Base-by-base conservation (phyloP, 2,888 invertebrate species). In the Eilema depressum region DNA sequence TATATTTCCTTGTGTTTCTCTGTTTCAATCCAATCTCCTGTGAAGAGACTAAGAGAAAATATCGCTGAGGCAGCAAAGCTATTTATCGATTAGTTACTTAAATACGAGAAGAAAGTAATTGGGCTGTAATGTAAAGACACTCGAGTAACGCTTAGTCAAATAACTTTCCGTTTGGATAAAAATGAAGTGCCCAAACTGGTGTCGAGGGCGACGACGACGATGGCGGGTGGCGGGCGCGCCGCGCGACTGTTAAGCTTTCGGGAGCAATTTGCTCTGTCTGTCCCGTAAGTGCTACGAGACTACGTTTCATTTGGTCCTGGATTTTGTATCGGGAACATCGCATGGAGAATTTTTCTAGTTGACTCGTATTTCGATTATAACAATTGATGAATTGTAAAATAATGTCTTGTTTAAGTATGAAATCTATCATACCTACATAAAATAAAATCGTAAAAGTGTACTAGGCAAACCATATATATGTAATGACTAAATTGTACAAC, bases 91-190 rank as follows among this genome's bases (percentile, higher is more conserved):
- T 53, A 53, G n/a, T n/a, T 53, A 53, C n/a, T 10, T 53, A 10
- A n/a, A 53, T 53, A 53, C 53, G 53, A 53, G 20, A 20, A 8
- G 20, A 53, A 53, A 53, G 7, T 53, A 53, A 53, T 8, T n/a
- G 53, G 10, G n/a, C 53, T n/a, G 53, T n/a, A 53, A 53, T 10
- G 53, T 53, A 10, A 53, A 53, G 53, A n/a, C n/a, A n/a, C 53
- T n/a, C 20, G 47, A 47, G 20, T 47, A 47, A 47, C 47, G 47
- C 47, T 47, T 47, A 47, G 47, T 20, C 47, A 47, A 47, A 47
- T 53, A 53, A 53, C 20, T 53, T 53, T 53, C n/a, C n/a, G n/a
- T 53, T n/a, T 53, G 53, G 53, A 53, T 53, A 53, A 53, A 47
- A 53, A 53, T n/a, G 3, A 53, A 53, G 53, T 53, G 53, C 8